phyloP scores from a whole-genome alignment of 2,113 vertebrate species.

The Gnathonemus longibarbis region DNA sequence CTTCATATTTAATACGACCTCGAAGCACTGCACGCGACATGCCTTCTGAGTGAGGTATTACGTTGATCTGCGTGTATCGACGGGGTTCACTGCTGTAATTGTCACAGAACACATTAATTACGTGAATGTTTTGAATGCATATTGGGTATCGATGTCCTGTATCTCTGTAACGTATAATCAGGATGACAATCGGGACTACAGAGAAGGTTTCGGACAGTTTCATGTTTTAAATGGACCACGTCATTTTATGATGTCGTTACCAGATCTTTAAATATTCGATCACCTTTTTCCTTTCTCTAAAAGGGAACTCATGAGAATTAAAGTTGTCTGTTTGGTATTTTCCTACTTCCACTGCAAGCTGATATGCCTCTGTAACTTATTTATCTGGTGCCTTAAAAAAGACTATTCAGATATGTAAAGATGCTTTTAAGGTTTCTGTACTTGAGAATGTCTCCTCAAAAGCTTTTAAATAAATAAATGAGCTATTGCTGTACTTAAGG shows the following conservation, averaged over 20 bases:
- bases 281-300: conserved; percentile 13
- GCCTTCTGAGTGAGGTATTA: not conserved
- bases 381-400: conserved; percentile 77
- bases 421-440: conserved; percentile 22
- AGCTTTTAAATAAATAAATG: conserved; percentile 48
- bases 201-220: not conserved
- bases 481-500: conserved; percentile 36
- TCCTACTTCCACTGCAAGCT: not conserved
- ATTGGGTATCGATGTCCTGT: not conserved
- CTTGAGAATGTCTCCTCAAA: conserved; percentile 39
- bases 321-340: conserved; percentile 21
- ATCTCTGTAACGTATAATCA: not conserved
- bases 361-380: conserved; percentile 47
- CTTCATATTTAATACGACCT: not conserved
- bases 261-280: not conserved
- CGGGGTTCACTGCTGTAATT: not conserved
- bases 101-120: not conserved
- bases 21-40: not conserved
- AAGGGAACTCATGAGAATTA: not conserved
- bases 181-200: not conserved
- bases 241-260: not conserved
- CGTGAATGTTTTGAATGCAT: not conserved
- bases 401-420: conserved; percentile 21
- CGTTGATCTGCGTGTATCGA: not conserved
- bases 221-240: not conserved